Percentiles rank a stretch among this genome's conserved stretches.
These are phyloP conservation scores for Hydropsyche tenuis DNA, from an alignment of 1,140 invertebrate genomes.

Conservation along the genomic window DNA sequence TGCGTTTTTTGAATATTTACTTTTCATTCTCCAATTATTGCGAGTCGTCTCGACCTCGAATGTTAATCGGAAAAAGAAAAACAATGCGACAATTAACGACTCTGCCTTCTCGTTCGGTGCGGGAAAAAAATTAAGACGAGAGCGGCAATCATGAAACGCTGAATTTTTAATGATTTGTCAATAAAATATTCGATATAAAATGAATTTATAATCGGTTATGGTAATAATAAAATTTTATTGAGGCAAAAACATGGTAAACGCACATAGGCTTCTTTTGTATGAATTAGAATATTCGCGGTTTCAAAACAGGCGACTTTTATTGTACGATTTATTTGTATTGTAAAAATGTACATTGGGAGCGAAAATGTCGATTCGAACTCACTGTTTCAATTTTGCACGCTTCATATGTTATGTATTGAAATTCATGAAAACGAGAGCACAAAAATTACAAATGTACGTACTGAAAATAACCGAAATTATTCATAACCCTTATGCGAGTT, in stretches of 20 bases:
- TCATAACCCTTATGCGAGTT: too few species aligned
- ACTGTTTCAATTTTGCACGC: too few species aligned
- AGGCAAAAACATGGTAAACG: not conserved
- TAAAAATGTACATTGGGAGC: too few species aligned
- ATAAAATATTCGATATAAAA: constrained; percentile 14
- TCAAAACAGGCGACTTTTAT: too few species aligned
- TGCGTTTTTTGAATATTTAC: not conserved
- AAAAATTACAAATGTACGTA: too few species aligned
- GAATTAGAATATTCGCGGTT: too few species aligned
- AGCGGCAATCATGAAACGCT: not conserved
- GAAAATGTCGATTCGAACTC: too few species aligned
- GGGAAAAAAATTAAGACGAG: not conserved
- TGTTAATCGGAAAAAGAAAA: not conserved
- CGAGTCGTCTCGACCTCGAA: not conserved
- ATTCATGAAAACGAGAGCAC: too few species aligned
- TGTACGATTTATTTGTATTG: too few species aligned
- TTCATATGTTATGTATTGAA: too few species aligned
- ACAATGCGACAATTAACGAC: not conserved
- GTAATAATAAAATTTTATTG: constrained; percentile 15
- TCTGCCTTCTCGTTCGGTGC: not conserved
- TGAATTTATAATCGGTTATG: not conserved
- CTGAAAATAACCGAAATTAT: too few species aligned
- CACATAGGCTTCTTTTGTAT: too few species aligned
- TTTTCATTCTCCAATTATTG: not conserved
- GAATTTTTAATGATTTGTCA: constrained; percentile 18